Evolutionary conservation across 2,113 vertebrate species (phyloP).

Genomic region (Cinclus mexicanus): DNA sequence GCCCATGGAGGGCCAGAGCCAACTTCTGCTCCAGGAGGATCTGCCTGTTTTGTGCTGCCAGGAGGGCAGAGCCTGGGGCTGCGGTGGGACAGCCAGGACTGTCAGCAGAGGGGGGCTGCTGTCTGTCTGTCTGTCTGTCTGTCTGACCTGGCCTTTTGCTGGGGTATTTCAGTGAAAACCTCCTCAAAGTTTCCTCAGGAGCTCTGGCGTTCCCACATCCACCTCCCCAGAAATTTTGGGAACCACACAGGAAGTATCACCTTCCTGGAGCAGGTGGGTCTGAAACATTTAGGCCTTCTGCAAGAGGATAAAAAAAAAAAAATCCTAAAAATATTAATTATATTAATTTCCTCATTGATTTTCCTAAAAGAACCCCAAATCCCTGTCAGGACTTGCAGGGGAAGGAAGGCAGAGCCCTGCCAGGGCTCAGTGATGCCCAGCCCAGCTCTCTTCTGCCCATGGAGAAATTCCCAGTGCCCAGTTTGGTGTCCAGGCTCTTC

Average conservation of each 20-base stretch:
- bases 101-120: background rate
- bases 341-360: background rate
- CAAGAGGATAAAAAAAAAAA: background rate
- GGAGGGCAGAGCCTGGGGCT: background rate
- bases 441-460: background rate
- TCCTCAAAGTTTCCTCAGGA: background rate
- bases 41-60: background rate
- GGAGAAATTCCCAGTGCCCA: background rate
- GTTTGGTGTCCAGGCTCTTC: background rate
- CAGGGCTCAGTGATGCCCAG: background rate
- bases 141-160: background rate
- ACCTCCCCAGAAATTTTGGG: rapidly evolving
- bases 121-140: background rate
- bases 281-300: background rate
- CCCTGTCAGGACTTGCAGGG: background rate
- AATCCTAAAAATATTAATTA: background rate
- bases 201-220: background rate
- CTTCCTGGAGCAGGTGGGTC: background rate
- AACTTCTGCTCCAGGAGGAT: background rate
- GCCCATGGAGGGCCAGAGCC: background rate
- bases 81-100: background rate
- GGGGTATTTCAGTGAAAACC: background rate
- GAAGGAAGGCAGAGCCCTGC: background rate
- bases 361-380: background rate
- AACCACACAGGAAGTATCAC: background rate